Conservation (phyloP, 2,797 vertebrate genomes). For the Morus bassanus region DNA sequence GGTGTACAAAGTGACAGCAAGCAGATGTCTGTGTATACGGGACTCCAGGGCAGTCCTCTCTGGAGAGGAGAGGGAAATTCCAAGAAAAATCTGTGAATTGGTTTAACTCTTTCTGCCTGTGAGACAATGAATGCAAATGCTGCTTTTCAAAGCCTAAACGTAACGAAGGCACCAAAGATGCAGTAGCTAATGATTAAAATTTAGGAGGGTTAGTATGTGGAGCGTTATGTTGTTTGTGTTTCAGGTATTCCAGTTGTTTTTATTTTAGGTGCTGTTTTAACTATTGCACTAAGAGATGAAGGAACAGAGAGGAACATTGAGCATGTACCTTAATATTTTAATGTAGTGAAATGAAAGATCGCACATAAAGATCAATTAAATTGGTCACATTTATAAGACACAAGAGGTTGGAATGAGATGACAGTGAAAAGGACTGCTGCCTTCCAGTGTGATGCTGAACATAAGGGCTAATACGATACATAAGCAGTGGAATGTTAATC, state of each 20-base stretch:
- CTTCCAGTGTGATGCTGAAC: background rate
- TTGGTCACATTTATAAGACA: background rate
- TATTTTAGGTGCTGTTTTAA: background rate
- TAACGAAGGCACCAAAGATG: background rate
- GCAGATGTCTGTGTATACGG: background rate
- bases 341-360: background rate
- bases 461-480: background rate
- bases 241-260: background rate
- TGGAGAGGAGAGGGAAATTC: background rate
- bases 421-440: background rate
- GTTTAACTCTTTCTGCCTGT: background rate
- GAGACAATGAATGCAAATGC: background rate
- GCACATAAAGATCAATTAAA: background rate
- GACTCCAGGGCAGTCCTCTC: background rate
- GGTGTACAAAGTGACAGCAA: background rate
- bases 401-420: background rate
- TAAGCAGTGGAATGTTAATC: background rate
- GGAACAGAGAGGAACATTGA: background rate
- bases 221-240: accelerated
- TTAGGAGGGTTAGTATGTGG: background rate
- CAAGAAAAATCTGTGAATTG: background rate
- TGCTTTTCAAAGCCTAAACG: background rate
- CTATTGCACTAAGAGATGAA: background rate
- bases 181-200: background rate
- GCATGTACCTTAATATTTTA: background rate